Percentiles rank a stretch among this genome's conserved stretches.
phyloP scores from a whole-genome alignment of 2,888 invertebrate genomes.

The Drosophila cognata region DNA sequence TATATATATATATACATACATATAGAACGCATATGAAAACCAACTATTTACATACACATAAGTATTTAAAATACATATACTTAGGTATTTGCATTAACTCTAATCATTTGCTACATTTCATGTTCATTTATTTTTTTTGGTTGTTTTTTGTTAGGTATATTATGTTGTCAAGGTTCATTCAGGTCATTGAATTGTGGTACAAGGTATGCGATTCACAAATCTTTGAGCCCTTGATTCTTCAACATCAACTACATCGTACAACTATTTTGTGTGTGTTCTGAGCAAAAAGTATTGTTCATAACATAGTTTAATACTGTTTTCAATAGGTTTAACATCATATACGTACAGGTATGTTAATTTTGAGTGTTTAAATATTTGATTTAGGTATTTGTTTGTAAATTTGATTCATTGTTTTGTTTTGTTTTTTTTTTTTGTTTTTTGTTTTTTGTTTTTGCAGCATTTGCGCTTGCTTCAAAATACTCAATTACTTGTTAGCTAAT shows the following conservation, averaged over 20 bases:
- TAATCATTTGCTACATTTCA: conserved; percentile 29
- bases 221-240: conserved; percentile 38
- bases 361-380: conserved; percentile 43
- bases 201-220: conserved; percentile 52
- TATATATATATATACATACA: conserved; percentile 46
- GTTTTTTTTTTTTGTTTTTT: conserved; percentile 7
- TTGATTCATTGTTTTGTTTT: conserved; percentile 13
- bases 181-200: conserved; percentile 59
- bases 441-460: conserved; percentile 12
- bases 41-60: conserved; percentile 73
- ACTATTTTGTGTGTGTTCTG: conserved; percentile 35
- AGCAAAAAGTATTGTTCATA: conserved; percentile 48
- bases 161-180: conserved; percentile 37
- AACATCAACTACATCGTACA: conserved; percentile 42
- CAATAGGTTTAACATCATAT: conserved; percentile 40
- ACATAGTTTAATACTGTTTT: conserved; percentile 51
- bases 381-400: conserved; percentile 36
- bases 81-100: conserved; percentile 29
- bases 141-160: conserved; percentile 15
- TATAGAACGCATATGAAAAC: conserved; percentile 56
- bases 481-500: conserved; percentile 28
- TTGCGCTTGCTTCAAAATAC: conserved; percentile 32
- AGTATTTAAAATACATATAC: conserved; percentile 53
- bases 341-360: conserved; percentile 22
- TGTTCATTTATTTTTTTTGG: conserved; percentile 10